These are phyloP conservation scores for Myocastor coypus DNA, from an alignment of 2,113 vertebrate species.

Conservation along the genomic window DNA sequence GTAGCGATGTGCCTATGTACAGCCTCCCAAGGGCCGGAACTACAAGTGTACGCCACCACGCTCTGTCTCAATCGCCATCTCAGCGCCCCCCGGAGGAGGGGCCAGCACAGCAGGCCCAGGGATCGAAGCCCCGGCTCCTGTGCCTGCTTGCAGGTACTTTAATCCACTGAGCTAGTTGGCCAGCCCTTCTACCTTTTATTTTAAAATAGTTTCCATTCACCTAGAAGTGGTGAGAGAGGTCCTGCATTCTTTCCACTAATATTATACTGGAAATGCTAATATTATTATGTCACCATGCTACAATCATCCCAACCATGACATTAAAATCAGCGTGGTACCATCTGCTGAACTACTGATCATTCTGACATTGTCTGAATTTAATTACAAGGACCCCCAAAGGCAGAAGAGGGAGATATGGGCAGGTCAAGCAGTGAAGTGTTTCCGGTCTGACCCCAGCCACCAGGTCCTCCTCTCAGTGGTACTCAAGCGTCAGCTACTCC, in stretches of 20 bases:
- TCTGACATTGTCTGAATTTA: background rate
- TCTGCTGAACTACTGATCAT: background rate
- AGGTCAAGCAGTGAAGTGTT: background rate
- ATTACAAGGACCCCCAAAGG: background rate
- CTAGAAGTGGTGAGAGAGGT: background rate
- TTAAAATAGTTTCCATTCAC: background rate
- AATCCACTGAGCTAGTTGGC: too few species aligned
- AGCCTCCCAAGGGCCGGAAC: too few species aligned
- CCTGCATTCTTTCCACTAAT: background rate
- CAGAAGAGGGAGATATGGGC: background rate
- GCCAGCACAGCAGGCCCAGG: too few species aligned
- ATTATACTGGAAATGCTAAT: too few species aligned
- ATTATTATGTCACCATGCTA: too few species aligned
- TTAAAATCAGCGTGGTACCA: background rate
- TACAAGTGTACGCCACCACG: too few species aligned
- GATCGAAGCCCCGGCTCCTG: too few species aligned
- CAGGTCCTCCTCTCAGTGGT: background rate
- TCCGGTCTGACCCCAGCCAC: background rate
- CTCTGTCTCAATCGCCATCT: too few species aligned
- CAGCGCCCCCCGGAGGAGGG: too few species aligned
- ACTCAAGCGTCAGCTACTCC: background rate
- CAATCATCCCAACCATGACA: background rate
- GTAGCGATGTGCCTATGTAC: too few species aligned
- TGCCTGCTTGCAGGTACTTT: too few species aligned
- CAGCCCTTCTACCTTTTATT: background rate